phyloP scores from a whole-genome alignment of 1,140 invertebrate genomes.

The Drosophila hydei region DNA sequence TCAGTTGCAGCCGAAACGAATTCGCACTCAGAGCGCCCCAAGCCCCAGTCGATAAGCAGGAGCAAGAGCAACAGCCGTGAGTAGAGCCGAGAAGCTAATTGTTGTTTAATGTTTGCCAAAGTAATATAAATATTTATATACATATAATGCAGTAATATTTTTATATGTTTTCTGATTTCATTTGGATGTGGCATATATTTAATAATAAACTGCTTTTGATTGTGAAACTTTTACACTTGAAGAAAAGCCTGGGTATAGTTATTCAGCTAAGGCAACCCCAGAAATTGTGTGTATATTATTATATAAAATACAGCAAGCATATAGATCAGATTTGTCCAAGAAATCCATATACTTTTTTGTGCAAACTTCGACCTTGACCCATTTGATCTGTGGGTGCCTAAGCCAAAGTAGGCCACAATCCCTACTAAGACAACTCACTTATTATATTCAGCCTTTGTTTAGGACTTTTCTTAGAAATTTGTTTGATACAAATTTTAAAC shows the following conservation, averaged over 20 bases:
- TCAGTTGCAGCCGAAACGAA: constrained; percentile 13
- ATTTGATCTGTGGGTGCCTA: not conserved
- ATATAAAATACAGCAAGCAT: no score
- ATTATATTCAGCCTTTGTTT: not conserved
- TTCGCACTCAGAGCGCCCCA: constrained; percentile 1
- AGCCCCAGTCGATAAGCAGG: constrained; percentile 7
- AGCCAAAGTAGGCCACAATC: not conserved
- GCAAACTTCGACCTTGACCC: constrained; percentile 4
- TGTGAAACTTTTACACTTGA: not conserved
- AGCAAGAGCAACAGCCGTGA: constrained; percentile 36
- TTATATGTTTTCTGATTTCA: constrained; percentile 32
- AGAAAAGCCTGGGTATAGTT: not conserved
- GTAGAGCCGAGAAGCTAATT: constrained; percentile 63
- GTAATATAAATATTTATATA: constrained; percentile 59
- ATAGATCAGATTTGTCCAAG: no score
- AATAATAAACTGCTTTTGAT: constrained; percentile 49
- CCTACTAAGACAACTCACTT: not conserved
- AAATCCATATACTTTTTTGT: no score
- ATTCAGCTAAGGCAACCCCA: not conserved
- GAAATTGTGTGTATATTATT: no score
- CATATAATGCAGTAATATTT: not conserved
- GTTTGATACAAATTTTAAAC: no score
- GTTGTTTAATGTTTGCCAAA: constrained; percentile 76
- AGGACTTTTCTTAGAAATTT: no score
- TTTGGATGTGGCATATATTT: constrained; percentile 20